phyloP scores from a whole-genome alignment of 2,888 invertebrate species.

The Amaurobius ferox region DNA sequence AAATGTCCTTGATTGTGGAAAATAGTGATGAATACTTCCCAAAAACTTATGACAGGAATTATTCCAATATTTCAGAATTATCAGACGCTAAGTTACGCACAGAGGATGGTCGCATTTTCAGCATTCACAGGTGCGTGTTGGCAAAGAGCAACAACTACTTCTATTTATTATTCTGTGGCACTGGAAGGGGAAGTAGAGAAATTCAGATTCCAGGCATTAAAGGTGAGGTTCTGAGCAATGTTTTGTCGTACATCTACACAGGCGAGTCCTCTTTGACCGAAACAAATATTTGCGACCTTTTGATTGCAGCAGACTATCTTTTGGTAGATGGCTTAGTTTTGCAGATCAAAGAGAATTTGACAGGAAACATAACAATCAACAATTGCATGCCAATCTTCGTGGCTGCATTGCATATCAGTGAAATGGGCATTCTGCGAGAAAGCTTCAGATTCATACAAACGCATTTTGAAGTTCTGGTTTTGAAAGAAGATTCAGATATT shows the following conservation, averaged over 20 bases:
- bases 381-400: slow-evolving; percentile 26
- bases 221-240: background rate
- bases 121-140: slow-evolving; percentile 14
- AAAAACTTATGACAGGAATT: background rate
- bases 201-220: background rate
- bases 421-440: background rate
- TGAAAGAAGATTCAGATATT: background rate
- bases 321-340: slow-evolving; percentile 5
- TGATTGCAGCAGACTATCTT: slow-evolving; percentile 15
- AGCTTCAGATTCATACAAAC: slow-evolving; percentile 27
- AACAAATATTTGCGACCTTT: background rate
- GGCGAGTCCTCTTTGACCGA: background rate
- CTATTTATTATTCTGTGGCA: background rate
- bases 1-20: background rate
- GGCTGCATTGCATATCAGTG: background rate
- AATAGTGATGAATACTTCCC: background rate
- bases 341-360: background rate
- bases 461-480: slow-evolving; percentile 20
- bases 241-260: slow-evolving; percentile 24
- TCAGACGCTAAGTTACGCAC: slow-evolving; percentile 10
- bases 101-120: slow-evolving; percentile 26
- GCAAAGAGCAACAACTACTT: slow-evolving; percentile 19
- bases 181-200: background rate
- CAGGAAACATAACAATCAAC: background rate
- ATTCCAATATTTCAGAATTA: background rate